A percentile compares a stretch with the other conserved stretches of the same genome.
These are phyloP conservation scores for Pholis gunnellus DNA, from an alignment of 2,113 vertebrate species.

Conservation along the genomic window DNA sequence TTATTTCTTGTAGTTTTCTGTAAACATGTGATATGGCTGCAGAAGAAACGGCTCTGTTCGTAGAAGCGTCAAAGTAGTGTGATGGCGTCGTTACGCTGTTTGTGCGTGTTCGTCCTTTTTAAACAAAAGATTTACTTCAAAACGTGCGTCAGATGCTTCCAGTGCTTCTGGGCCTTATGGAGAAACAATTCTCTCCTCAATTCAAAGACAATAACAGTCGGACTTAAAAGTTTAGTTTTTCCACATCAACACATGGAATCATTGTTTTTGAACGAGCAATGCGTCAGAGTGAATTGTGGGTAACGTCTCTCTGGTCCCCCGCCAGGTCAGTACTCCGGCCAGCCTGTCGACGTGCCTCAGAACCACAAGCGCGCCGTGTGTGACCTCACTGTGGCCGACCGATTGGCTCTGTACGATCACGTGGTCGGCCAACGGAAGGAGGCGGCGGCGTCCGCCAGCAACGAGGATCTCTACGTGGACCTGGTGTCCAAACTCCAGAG, in stretches of 20 bases:
- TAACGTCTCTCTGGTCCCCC: conserved; percentile 59
- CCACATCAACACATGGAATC: neutral
- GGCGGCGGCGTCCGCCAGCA: conserved; percentile 77
- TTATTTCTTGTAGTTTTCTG: too few relatives aligned
- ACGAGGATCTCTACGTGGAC: conserved; percentile 96
- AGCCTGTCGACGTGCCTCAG: conserved; percentile 90
- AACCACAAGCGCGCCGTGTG: conserved; percentile 93
- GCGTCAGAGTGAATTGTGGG: neutral
- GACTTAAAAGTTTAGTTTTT: neutral
- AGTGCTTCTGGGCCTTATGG: too few relatives aligned
- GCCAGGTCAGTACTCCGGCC: conserved; percentile 88
- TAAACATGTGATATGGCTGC: too few relatives aligned
- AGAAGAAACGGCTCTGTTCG: too few relatives aligned
- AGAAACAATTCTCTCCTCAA: too few relatives aligned
- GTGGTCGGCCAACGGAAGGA: conserved; percentile 87
- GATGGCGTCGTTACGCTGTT: too few relatives aligned
- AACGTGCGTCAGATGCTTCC: too few relatives aligned
- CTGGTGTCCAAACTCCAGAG: conserved; percentile 95
- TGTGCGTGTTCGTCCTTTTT: too few relatives aligned
- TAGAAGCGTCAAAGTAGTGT: too few relatives aligned
- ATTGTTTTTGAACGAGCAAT: fast-evolving
- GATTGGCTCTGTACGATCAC: conserved; percentile 93
- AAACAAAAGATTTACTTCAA: neutral
- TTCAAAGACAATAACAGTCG: neutral
- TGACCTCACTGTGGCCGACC: conserved; percentile 94